Base-by-base conservation (phyloP, 2,888 invertebrate species). In the Timema podura region DNA sequence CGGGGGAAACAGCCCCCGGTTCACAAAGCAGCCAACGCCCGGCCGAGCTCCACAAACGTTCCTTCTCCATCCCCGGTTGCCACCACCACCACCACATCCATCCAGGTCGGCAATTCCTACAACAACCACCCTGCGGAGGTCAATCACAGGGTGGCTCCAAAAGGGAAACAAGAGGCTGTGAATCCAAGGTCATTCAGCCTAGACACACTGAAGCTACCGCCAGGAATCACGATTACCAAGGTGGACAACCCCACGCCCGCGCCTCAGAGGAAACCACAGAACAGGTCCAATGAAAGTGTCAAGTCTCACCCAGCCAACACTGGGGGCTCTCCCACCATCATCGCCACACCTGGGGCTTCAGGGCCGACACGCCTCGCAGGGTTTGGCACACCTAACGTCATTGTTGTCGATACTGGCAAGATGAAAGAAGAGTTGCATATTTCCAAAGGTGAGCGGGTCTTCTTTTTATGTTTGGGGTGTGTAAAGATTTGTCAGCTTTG, bases 151-250 rank as follows among this genome's bases (percentile, higher is more conserved):
- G 30, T 9, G 1, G 7, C 61, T 6, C 44, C 44, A n/a, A 64
- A 45, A 13, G 49, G 64, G 8, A 68, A 48, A 11, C 48, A 67
- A 15, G 48, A 65, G 45, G 46, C 47, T 10, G 45, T 48, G 47
- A 47, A 48, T 44, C 44, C 65, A 13, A 51, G 67, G 9, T 69
- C 73, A 15, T 71, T 74, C 30, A 72, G 71, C 44, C 65, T 74
- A 45, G 87, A 88, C 9, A 88, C 88, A 74, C 77, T 90, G 30
- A 84, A 84, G 54, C 80, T 92, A 61, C 92, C 92, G 0, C 92
- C 92, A 0, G 92, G 92, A n/a, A 92, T 92, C 64, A 92, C 91
- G 0, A 84, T 91, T 54, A 91, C 91, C 0, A 85, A 91, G 71
- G 91, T 91, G 0, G 89, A 89, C 68, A 80, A 79, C 5, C 75